phyloP scores from a whole-genome alignment of 1,140 invertebrate species.

The Helicoverpa armigera region DNA sequence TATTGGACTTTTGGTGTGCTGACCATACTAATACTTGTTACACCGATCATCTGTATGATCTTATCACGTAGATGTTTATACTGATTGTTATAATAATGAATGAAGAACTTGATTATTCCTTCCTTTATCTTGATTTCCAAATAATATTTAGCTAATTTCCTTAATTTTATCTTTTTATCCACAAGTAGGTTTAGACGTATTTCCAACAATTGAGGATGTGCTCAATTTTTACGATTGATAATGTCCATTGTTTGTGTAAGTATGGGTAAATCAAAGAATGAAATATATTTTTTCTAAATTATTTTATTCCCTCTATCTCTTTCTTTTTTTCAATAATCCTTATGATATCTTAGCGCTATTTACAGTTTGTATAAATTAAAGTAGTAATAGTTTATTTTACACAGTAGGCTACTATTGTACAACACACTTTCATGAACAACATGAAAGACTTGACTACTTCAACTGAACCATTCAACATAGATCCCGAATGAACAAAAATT shows the following conservation, averaged over 20 bases:
- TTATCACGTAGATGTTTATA: too few species aligned
- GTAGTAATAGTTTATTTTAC: conserved; percentile 84
- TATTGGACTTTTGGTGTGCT: too few species aligned
- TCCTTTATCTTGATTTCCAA: neutral
- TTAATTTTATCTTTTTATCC: neutral
- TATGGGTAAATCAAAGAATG: conserved; percentile 64
- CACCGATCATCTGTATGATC: too few species aligned
- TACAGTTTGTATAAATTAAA: conserved; percentile 86
- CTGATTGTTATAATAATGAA: too few species aligned
- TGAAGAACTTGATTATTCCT: neutral
- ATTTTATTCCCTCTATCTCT: conserved; percentile 85
- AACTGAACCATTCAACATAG: conserved; percentile 67
- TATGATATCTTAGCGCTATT: conserved; percentile 81
- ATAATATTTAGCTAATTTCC: neutral
- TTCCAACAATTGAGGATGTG: conserved; percentile 1
- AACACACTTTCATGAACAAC: conserved; percentile 73
- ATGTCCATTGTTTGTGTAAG: neutral
- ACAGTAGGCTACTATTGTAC: conserved; percentile 84
- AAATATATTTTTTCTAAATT: conserved; percentile 76
- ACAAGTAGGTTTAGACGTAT: neutral
- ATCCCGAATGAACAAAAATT: conserved; percentile 57
- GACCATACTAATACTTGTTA: too few species aligned
- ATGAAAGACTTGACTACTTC: conserved; percentile 82
- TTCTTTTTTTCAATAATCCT: conserved; percentile 84
- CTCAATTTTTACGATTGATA: neutral